Evolutionary conservation across 53 echinoderm and acorn worm species (phyloP).

Genomic region (Paracentrotus lividus): DNA sequence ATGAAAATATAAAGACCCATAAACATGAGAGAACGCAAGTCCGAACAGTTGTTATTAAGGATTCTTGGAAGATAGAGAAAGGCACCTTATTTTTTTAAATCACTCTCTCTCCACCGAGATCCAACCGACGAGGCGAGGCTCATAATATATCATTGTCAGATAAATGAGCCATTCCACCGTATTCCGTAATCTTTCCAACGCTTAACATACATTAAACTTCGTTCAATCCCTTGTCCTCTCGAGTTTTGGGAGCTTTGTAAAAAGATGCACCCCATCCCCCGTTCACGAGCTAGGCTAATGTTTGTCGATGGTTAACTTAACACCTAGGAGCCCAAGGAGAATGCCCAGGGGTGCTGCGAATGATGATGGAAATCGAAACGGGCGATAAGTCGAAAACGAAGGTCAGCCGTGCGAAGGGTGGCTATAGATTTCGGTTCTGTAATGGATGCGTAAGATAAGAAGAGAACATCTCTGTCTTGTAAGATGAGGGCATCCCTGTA

Average conservation of each 20-base stretch:
- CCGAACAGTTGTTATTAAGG: too few relatives aligned
- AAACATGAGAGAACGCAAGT: too few relatives aligned
- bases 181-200: neutral
- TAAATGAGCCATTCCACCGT: neutral
- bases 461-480: neutral
- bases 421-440: neutral
- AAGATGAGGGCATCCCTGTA: neutral
- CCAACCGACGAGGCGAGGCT: neutral
- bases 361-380: neutral
- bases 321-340: neutral
- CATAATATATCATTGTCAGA: neutral
- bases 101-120: neutral
- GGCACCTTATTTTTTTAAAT: too few relatives aligned
- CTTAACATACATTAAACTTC: neutral
- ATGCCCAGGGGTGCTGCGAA: neutral
- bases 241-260: neutral
- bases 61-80: too few relatives aligned
- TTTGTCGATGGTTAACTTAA: neutral
- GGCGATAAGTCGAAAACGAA: neutral
- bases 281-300: neutral
- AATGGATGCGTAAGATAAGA: neutral
- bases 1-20: too few relatives aligned
- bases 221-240: neutral
- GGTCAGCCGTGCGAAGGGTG: neutral
- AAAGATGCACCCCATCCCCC: neutral